These are phyloP conservation scores for Centrocercus urophasianus DNA, from an alignment of 2,113 vertebrate genomes.

Conservation along the genomic window DNA sequence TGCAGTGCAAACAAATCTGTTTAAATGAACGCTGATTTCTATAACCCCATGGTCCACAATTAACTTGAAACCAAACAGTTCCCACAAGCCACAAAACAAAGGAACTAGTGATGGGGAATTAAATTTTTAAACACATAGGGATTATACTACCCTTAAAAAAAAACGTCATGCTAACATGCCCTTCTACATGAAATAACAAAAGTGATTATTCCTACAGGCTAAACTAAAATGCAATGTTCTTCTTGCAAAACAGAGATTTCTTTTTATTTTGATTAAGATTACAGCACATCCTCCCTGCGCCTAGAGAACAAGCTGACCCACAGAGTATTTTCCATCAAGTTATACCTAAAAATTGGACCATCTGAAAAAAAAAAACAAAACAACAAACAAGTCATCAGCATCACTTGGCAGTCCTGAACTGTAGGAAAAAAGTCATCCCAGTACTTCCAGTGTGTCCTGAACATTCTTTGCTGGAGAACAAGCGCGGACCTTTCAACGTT, in stretches of 20 bases:
- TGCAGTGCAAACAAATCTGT: not conserved
- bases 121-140: not conserved
- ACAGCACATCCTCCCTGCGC: not conserved
- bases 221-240: not conserved
- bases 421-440: not conserved
- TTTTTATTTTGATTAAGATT: not conserved
- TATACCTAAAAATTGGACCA: fast-evolving
- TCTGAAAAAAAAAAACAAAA: not conserved
- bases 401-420: not conserved
- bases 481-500: not conserved
- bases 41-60: not conserved
- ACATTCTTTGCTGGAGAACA: not conserved
- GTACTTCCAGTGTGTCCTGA: not conserved
- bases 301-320: not conserved
- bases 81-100: constrained; percentile 13
- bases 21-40: not conserved
- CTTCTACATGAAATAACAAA: not conserved
- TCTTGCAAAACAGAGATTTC: not conserved
- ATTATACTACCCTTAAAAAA: not conserved
- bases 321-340: not conserved
- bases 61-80: not conserved
- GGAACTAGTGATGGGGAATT: not conserved
- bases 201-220: not conserved
- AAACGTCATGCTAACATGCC: fast-evolving
- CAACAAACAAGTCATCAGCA: not conserved